Conservation (phyloP, 2,797 vertebrate species). For the Sciurus carolinensis region DNA sequence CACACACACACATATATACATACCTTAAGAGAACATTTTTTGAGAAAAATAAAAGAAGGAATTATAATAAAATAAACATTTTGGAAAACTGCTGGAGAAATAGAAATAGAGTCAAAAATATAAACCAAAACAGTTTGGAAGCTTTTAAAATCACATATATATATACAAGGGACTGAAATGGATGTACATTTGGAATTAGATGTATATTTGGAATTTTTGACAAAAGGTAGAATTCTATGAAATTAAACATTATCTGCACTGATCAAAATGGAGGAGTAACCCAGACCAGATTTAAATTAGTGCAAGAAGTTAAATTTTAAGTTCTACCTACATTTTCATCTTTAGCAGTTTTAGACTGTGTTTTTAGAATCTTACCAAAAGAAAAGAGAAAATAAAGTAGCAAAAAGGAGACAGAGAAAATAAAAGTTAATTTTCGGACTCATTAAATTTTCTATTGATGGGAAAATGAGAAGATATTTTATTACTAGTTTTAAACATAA, state of each 20-base stretch:
- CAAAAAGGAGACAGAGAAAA: neutral
- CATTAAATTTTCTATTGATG: neutral
- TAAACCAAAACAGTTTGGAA: neutral
- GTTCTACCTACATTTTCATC: neutral
- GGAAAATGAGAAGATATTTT: neutral
- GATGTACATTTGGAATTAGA: neutral
- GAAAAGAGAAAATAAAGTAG: neutral
- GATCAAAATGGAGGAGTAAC: neutral
- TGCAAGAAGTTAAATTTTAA: neutral
- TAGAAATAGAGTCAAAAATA: neutral
- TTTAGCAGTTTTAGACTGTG: neutral
- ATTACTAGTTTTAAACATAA: neutral
- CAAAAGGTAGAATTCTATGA: neutral
- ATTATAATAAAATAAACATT: neutral
- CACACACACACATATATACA: no score
- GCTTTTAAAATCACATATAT: neutral
- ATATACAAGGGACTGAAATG: neutral
- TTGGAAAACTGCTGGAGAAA: neutral
- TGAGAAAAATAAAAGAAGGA: neutral
- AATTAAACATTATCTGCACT: neutral
- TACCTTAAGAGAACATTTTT: neutral
- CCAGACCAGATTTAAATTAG: neutral
- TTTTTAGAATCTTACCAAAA: neutral
- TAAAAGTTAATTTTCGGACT: constrained; percentile 25
- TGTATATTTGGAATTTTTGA: neutral